Percentiles rank a stretch among this genome's conserved stretches.
These are phyloP conservation scores for Chauna torquata DNA, from an alignment of 2,113 vertebrate species.

Conservation along the genomic window DNA sequence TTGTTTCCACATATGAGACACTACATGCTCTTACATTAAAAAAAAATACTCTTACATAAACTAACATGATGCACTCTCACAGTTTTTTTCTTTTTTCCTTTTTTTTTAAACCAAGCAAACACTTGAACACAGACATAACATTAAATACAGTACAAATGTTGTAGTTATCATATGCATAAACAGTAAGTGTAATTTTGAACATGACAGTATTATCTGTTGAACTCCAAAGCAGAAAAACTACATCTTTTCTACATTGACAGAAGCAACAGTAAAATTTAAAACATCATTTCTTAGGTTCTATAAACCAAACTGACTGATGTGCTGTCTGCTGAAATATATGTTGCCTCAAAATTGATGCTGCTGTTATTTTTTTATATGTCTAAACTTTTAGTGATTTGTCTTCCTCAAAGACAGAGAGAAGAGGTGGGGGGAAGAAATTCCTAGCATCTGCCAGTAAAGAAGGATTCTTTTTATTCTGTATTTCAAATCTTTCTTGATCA, in stretches of 20 bases:
- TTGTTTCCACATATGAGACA: neutral
- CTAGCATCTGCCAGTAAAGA: neutral
- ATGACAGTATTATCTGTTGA: neutral
- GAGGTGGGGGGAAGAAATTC: neutral
- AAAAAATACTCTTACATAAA: neutral
- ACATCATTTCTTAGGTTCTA: constrained; percentile 30
- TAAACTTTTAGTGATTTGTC: constrained; percentile 30
- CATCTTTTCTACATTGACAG: constrained; percentile 35
- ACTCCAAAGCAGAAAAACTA: neutral
- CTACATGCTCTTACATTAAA: too few relatives aligned
- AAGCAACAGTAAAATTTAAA: constrained; percentile 55
- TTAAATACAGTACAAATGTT: neutral
- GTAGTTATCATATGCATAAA: neutral
- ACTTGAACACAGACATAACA: neutral
- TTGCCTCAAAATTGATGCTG: constrained; percentile 53
- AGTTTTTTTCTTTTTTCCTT: neutral
- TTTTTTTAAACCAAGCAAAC: neutral
- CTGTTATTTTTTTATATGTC: constrained; percentile 38
- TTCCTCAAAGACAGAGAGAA: constrained; percentile 32
- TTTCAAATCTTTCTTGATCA: constrained; percentile 46
- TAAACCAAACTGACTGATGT: constrained; percentile 60
- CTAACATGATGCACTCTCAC: neutral
- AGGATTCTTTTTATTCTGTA: constrained; percentile 5
- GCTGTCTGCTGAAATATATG: constrained; percentile 51
- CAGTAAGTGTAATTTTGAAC: constrained; percentile 32